A percentile compares a stretch with the other conserved stretches of the same genome.
These are phyloP conservation scores for Nerophis lumbriciformis DNA, from an alignment of 2,113 vertebrate genomes.

Conservation along the genomic window DNA sequence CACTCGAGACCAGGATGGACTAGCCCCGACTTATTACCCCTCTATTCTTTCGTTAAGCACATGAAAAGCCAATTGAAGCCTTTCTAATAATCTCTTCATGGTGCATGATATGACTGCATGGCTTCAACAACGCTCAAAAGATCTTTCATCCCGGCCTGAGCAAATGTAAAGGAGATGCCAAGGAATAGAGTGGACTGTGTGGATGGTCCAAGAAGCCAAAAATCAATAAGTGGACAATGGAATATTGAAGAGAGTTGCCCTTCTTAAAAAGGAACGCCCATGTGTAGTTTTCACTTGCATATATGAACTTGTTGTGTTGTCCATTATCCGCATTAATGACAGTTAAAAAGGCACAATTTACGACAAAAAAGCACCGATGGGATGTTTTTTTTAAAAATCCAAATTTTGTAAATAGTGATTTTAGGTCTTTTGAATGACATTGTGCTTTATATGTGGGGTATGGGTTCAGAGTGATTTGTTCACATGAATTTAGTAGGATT, in stretches of 20 bases:
- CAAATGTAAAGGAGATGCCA: slow-evolving; percentile 19
- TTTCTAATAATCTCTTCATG: slow-evolving; percentile 18
- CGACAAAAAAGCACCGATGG: slow-evolving; percentile 38
- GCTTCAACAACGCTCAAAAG: slow-evolving; percentile 26
- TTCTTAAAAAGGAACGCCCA: slow-evolving; percentile 30
- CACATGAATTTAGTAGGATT: neutral
- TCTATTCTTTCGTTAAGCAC: slow-evolving; percentile 37
- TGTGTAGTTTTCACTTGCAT: slow-evolving; percentile 24
- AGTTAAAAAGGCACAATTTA: slow-evolving; percentile 45
- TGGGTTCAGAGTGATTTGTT: slow-evolving; percentile 18
- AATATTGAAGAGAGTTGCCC: slow-evolving; percentile 32
- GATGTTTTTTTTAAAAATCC: slow-evolving; percentile 18
- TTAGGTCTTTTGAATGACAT: slow-evolving; percentile 40
- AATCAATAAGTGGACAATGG: slow-evolving; percentile 15
- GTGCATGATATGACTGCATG: slow-evolving; percentile 64
- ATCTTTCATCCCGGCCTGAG: slow-evolving; percentile 10
- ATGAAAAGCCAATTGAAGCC: slow-evolving; percentile 40
- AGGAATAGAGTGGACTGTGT: neutral
- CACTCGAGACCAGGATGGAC: slow-evolving; percentile 9
- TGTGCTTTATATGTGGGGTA: slow-evolving; percentile 35
- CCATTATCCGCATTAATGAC: slow-evolving; percentile 30
- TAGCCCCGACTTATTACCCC: neutral
- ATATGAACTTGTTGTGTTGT: slow-evolving; percentile 18
- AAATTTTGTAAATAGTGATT: slow-evolving; percentile 39
- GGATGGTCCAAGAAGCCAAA: slow-evolving; percentile 30